Evolutionary conservation across 1,140 invertebrate species (phyloP).

Genomic region (Zaprionus davidi): DNA sequence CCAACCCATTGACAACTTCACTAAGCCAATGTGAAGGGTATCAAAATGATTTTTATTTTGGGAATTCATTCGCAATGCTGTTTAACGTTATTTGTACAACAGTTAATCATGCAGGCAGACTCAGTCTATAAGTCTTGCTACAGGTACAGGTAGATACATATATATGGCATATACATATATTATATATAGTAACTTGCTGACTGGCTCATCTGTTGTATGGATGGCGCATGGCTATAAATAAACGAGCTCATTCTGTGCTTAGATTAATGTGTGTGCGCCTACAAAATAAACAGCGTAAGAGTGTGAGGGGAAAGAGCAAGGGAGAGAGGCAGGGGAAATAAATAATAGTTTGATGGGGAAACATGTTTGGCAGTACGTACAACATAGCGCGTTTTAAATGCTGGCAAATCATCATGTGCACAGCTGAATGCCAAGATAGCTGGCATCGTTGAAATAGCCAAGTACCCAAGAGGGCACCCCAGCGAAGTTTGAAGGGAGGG

Average conservation of each 20-base stretch:
- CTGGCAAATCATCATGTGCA: slow-evolving; percentile 20
- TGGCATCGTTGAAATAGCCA: slow-evolving; percentile 32
- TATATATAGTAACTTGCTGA: slow-evolving; percentile 17
- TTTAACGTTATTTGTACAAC: slow-evolving; percentile 29
- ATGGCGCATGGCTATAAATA: slow-evolving; percentile 70
- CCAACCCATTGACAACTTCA: slow-evolving; percentile 3
- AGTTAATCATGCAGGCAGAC: slow-evolving; percentile 71
- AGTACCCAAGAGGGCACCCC: background rate
- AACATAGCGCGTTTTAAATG: slow-evolving; percentile 31
- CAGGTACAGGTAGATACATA: slow-evolving; percentile 14
- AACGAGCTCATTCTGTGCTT: slow-evolving; percentile 51
- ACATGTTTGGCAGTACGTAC: slow-evolving; percentile 36
- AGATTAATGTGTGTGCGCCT: slow-evolving; percentile 55
- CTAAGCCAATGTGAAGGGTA: slow-evolving; percentile 27
- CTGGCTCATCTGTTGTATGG: slow-evolving; percentile 43
- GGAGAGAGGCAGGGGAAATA: background rate
- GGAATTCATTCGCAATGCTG: slow-evolving; percentile 13
- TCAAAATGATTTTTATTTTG: slow-evolving; percentile 9
- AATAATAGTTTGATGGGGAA: slow-evolving; percentile 29
- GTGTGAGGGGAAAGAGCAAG: background rate
- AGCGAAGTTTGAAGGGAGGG: too few species aligned
- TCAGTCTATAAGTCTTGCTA: slow-evolving; percentile 34
- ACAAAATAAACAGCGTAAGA: slow-evolving; percentile 17
- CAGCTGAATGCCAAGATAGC: slow-evolving; percentile 47
- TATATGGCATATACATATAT: background rate